Conservation (phyloP, 2,888 invertebrate species). For the Trissolcus japonicus region DNA sequence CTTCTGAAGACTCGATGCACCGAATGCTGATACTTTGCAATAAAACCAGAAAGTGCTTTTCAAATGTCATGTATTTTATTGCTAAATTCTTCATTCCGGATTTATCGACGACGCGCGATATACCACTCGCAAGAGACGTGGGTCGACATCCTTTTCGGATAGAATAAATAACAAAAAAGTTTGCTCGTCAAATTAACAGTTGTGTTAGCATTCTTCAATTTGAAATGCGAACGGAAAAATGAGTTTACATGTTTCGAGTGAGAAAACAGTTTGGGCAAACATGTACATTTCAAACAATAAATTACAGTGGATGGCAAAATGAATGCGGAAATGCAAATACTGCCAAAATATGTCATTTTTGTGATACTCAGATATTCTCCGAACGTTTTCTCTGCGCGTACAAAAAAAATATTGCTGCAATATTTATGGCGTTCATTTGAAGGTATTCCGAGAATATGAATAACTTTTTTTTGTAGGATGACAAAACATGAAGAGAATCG, state of each 20-base stretch:
- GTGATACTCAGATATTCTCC: slow-evolving; percentile 47
- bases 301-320: slow-evolving; percentile 19
- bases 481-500: slow-evolving; percentile 37
- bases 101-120: too few relatives aligned
- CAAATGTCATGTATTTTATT: too few relatives aligned
- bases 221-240: slow-evolving; percentile 14
- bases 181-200: too few relatives aligned
- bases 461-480: slow-evolving; percentile 13
- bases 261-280: slow-evolving; percentile 10
- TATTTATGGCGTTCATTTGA: slow-evolving; percentile 49
- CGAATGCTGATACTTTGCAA: not conserved
- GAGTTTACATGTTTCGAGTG: not conserved
- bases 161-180: too few relatives aligned
- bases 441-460: slow-evolving; percentile 26
- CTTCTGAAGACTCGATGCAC: slow-evolving; percentile 21
- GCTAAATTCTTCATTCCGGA: too few relatives aligned
- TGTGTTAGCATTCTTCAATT: not conserved
- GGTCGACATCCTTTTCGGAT: too few relatives aligned
- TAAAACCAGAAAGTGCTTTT: too few relatives aligned
- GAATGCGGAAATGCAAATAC: slow-evolving; percentile 36
- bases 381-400: slow-evolving; percentile 24
- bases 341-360: slow-evolving; percentile 50
- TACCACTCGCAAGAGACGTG: too few relatives aligned
- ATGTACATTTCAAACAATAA: slow-evolving; percentile 33
- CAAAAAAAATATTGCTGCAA: slow-evolving; percentile 26